Percentiles rank a stretch among this genome's conserved stretches.
Evolutionary conservation across 1,140 invertebrate genomes (phyloP).

Genomic region (Papilio glaucus): DNA sequence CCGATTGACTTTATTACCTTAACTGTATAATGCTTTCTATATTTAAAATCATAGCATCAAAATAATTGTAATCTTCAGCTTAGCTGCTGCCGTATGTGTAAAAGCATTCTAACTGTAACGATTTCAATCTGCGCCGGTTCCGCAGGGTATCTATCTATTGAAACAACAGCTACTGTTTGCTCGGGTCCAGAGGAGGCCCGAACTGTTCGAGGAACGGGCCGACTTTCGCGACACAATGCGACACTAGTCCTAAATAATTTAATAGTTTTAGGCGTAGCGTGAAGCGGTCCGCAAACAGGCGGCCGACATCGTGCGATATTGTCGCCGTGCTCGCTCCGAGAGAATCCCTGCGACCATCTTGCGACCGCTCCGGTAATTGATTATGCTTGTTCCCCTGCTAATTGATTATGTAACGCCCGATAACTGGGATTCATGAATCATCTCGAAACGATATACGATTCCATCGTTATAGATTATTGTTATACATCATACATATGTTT

Average conservation of each 20-base stretch:
- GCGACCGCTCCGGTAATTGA: constrained; percentile 16
- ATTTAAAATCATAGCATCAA: not conserved
- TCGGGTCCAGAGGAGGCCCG: constrained; percentile 53
- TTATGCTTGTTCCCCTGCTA: not conserved
- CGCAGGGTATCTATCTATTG: constrained; percentile 49
- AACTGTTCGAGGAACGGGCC: constrained; percentile 48
- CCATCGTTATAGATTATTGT: not conserved
- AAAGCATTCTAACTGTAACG: not conserved
- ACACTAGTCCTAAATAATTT: constrained; percentile 76
- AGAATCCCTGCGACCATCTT: constrained; percentile 22
- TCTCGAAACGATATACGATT: not conserved
- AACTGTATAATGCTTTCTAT: not conserved
- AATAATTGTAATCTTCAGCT: not conserved
- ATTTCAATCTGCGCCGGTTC: constrained; percentile 27
- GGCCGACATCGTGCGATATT: constrained; percentile 30
- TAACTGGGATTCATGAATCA: constrained; percentile 4
- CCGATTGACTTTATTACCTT: not conserved
- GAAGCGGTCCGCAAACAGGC: constrained; percentile 64
- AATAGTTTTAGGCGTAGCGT: constrained; percentile 61
- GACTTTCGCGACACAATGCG: constrained; percentile 74
- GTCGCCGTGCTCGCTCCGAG: not conserved
- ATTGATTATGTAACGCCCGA: constrained; percentile 7
- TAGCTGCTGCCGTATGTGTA: not conserved
- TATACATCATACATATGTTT: too few species aligned
- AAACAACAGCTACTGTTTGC: constrained; percentile 76